Evolutionary conservation across 2,797 vertebrate species (phyloP).

Genomic region (Spinibarbus caldwelli): DNA sequence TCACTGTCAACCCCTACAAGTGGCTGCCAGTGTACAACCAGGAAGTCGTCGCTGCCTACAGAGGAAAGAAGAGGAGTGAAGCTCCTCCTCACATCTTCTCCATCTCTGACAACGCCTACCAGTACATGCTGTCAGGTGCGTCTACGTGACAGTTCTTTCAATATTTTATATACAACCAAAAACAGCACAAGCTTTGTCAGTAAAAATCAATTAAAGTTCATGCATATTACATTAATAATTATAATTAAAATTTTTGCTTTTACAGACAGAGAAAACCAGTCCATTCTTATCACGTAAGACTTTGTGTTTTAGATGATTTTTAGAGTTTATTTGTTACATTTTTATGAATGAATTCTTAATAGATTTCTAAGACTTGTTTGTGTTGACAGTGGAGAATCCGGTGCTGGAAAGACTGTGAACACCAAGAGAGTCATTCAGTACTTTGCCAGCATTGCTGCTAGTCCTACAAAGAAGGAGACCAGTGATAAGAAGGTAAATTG

Average conservation of each 20-base stretch:
- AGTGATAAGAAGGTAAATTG: conserved; percentile 44
- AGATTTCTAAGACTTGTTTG: neutral
- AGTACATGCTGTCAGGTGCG: conserved; percentile 74
- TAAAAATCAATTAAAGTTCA: neutral
- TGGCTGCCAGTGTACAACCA: conserved; percentile 87
- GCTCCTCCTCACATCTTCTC: conserved; percentile 84
- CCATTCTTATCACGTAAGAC: conserved; percentile 78
- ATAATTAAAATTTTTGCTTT: neutral
- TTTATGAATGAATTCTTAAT: neutral
- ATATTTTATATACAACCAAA: neutral
- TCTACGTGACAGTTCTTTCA: neutral
- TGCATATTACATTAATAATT: neutral
- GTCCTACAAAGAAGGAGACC: neutral
- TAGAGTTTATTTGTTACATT: neutral
- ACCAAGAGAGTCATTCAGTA: conserved; percentile 10
- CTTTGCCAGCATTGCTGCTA: conserved; percentile 56
- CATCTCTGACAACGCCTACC: conserved; percentile 81
- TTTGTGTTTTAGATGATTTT: neutral
- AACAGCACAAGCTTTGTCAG: neutral
- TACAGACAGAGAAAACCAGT: conserved; percentile 81
- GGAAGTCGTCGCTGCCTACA: conserved; percentile 85
- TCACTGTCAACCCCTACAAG: conserved; percentile 90
- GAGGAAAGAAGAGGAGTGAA: conserved; percentile 89
- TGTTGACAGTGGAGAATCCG: conserved; percentile 79
- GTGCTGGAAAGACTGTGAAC: conserved; percentile 63